These are phyloP conservation scores for Sarcophaga variegata DNA, from an alignment of 2,888 invertebrate genomes.

Conservation along the genomic window DNA sequence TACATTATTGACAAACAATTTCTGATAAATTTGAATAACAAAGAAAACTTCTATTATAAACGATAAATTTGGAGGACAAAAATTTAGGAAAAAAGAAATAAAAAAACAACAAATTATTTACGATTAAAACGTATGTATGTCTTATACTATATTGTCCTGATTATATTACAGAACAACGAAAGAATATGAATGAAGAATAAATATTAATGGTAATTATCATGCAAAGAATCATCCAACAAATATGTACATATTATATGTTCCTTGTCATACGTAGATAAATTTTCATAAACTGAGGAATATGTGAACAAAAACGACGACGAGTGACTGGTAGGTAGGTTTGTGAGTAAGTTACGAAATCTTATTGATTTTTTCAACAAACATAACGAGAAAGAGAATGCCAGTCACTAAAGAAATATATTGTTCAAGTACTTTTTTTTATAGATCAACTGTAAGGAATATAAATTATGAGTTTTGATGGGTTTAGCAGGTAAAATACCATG, in stretches of 20 bases:
- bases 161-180: no score
- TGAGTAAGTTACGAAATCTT: not conserved
- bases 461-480: not conserved
- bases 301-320: not conserved
- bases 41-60: no score
- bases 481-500: not conserved
- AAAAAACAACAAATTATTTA: no score
- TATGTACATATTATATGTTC: not conserved
- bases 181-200: no score
- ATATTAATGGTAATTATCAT: no score
- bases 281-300: not conserved
- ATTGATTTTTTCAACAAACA: not conserved
- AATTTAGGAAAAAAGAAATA: no score
- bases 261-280: not conserved
- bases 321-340: not conserved
- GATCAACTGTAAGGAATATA: not conserved
- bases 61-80: no score
- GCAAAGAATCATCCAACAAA: not conserved
- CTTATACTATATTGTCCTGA: no score
- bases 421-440: not conserved
- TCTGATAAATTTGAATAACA: no score
- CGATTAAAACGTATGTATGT: no score
- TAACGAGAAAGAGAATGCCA: not conserved
- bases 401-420: not conserved
- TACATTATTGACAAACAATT: no score